A percentile compares a stretch with the other conserved stretches of the same genome.
phyloP scores from a whole-genome alignment of 1,140 invertebrate genomes.

The Pseudomyrmex concolor region DNA sequence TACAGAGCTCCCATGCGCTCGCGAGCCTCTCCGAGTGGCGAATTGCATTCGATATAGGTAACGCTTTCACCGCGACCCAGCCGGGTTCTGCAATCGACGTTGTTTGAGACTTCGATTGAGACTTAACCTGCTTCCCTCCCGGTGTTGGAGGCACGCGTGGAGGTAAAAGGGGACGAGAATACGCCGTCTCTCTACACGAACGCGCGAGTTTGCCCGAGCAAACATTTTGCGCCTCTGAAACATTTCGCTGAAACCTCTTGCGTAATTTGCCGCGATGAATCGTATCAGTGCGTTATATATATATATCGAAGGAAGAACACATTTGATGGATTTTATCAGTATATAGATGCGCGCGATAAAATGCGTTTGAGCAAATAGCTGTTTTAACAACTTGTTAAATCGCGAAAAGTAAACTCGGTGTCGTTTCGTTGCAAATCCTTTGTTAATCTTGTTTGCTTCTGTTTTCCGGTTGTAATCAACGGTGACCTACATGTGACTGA shows the following conservation, averaged over 20 bases:
- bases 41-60: slow-evolving; percentile 58
- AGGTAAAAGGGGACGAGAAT: background rate
- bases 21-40: slow-evolving; percentile 10
- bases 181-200: background rate
- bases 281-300: too few relatives aligned
- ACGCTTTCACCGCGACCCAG: slow-evolving; percentile 26
- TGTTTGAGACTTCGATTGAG: slow-evolving; percentile 48
- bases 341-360: background rate
- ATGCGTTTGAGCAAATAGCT: background rate
- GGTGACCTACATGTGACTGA: background rate
- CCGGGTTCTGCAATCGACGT: slow-evolving; percentile 33
- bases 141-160: slow-evolving; percentile 3
- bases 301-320: too few relatives aligned
- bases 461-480: slow-evolving; percentile 1
- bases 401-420: background rate
- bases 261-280: background rate
- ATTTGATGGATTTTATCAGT: background rate
- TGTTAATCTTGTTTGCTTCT: background rate
- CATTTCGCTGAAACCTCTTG: background rate
- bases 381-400: background rate
- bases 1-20: slow-evolving; percentile 40
- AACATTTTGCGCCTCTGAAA: slow-evolving; percentile 19
- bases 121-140: slow-evolving; percentile 8
- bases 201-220: background rate
- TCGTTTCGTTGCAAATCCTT: background rate